Evolutionary conservation across 2,113 vertebrate species (phyloP).

Genomic region (Eolophus roseicapilla): DNA sequence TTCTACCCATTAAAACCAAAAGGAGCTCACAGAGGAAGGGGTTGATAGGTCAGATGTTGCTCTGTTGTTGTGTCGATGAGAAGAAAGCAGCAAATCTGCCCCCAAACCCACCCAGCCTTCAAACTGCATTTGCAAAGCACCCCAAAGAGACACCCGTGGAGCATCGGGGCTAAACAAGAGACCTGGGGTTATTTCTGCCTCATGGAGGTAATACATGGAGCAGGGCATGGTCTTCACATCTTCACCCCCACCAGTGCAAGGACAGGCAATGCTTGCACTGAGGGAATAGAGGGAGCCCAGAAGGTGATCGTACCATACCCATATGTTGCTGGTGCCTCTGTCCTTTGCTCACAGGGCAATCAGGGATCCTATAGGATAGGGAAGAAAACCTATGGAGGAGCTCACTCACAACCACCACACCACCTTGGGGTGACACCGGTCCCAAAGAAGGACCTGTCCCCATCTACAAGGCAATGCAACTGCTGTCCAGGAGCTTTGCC

Average conservation of each 20-base stretch:
- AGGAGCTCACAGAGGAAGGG: neutral
- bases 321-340: accelerated
- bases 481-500: accelerated
- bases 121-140: neutral
- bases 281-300: neutral
- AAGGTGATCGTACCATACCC: neutral
- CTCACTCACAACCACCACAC: accelerated
- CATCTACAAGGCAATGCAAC: accelerated
- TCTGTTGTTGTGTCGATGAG: neutral
- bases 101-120: neutral
- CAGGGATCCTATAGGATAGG: neutral
- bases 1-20: neutral
- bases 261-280: accelerated
- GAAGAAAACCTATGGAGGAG: neutral
- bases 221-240: accelerated
- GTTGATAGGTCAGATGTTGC: neutral
- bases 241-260: accelerated
- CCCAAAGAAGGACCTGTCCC: neutral
- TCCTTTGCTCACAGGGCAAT: neutral
- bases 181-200: neutral
- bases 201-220: neutral
- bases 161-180: neutral
- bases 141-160: neutral
- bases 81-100: neutral
- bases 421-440: accelerated